A percentile compares a stretch with the other conserved stretches of the same genome.
Evolutionary conservation across 2,888 invertebrate genomes (phyloP).

Genomic region (Linyphia triangularis): DNA sequence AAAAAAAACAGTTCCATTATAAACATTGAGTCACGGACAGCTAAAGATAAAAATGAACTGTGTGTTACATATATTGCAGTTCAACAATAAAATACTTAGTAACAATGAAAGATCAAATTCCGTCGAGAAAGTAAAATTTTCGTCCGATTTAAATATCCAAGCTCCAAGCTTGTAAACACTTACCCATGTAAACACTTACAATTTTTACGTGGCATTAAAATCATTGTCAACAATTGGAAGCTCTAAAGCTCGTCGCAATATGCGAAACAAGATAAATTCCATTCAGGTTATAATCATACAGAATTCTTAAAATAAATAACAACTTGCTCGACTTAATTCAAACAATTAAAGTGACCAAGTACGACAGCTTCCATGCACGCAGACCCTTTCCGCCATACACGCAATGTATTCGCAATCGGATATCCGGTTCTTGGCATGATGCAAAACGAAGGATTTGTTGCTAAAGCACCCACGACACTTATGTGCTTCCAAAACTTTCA

Average conservation of each 20-base stretch:
- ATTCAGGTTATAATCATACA: too few species aligned
- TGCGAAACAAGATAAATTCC: too few species aligned
- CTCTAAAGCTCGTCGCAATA: too few species aligned
- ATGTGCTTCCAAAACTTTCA: background rate
- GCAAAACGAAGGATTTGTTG: conserved; percentile 7
- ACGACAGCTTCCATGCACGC: background rate
- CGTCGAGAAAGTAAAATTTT: background rate
- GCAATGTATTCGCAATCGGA: background rate
- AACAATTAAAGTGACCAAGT: background rate
- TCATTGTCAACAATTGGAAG: background rate
- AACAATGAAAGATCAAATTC: background rate
- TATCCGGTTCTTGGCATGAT: background rate
- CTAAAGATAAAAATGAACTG: background rate
- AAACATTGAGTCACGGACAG: background rate
- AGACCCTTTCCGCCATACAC: conserved; percentile 6
- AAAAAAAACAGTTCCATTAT: background rate
- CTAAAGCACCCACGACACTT: conserved; percentile 10
- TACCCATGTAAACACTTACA: background rate
- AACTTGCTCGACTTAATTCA: too few species aligned
- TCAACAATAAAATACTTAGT: background rate
- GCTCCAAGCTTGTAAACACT: background rate
- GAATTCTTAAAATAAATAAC: too few species aligned
- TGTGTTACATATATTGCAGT: background rate
- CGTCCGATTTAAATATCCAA: background rate
- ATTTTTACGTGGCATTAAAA: background rate